These are phyloP conservation scores for Notothenia coriiceps DNA, from an alignment of 2,113 vertebrate species.

Conservation along the genomic window DNA sequence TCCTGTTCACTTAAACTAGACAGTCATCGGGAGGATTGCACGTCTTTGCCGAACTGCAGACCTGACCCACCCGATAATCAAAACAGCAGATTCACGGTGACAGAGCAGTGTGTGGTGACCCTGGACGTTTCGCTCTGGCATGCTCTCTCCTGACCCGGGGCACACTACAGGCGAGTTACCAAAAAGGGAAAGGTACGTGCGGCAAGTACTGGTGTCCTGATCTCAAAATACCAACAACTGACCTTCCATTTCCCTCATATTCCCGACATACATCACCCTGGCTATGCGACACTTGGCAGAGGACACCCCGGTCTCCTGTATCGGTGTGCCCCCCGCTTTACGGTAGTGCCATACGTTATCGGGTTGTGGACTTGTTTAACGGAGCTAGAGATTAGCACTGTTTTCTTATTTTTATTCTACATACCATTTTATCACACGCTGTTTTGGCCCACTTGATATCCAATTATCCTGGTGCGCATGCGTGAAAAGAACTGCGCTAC, in stretches of 20 bases:
- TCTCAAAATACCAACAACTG: conserved; percentile 88
- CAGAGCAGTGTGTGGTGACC: conserved; percentile 53
- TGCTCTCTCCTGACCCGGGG: conserved; percentile 47
- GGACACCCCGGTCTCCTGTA: conserved; percentile 48
- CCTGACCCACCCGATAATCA: conserved; percentile 54
- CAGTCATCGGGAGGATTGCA: conserved; percentile 19
- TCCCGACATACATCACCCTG: conserved; percentile 62
- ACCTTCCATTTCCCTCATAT: conserved; percentile 82
- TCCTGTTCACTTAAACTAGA: not conserved
- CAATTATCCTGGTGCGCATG: conserved; percentile 77
- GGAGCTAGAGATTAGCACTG: conserved; percentile 39
- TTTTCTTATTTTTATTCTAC: conserved; percentile 76
- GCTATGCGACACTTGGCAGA: conserved; percentile 74
- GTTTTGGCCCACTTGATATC: conserved; percentile 85
- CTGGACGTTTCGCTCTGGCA: conserved; percentile 39
- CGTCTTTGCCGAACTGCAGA: conserved; percentile 45
- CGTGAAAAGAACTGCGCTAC: conserved; percentile 69
- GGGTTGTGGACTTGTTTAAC: conserved; percentile 23
- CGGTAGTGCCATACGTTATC: not conserved
- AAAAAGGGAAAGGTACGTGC: conserved; percentile 87
- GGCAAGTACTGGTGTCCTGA: conserved; percentile 49
- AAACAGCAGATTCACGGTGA: conserved; percentile 43
- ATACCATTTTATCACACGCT: conserved; percentile 88
- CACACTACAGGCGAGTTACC: conserved; percentile 60
- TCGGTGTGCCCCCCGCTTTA: conserved; percentile 5